Evolutionary conservation across 2,113 vertebrate species (phyloP).

Genomic region (Coptodon rendalli): DNA sequence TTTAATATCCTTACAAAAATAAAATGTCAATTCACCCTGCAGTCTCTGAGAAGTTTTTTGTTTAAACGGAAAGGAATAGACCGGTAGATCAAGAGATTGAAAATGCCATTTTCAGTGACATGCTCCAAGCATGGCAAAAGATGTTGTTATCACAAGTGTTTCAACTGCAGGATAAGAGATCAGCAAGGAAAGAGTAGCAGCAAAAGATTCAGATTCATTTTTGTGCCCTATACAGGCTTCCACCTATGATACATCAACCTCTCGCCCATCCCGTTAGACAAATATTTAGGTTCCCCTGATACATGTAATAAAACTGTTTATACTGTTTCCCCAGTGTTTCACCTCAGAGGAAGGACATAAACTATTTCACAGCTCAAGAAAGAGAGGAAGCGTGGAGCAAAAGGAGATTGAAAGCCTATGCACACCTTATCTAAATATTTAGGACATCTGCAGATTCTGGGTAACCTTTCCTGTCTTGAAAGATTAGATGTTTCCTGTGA

Average conservation of each 20-base stretch:
- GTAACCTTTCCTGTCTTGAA: slow-evolving; percentile 73
- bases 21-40: not conserved
- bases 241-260: slow-evolving; percentile 56
- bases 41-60: not conserved
- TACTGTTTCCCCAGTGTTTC: slow-evolving; percentile 79
- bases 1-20: not conserved
- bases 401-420: slow-evolving; percentile 77
- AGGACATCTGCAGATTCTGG: slow-evolving; percentile 78
- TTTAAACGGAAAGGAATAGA: not conserved
- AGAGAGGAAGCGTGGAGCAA: slow-evolving; percentile 68
- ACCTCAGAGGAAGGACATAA: slow-evolving; percentile 79
- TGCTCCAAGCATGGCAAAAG: not conserved
- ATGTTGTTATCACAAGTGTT: slow-evolving; percentile 18
- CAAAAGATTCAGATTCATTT: slow-evolving; percentile 22
- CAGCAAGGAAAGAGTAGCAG: not conserved
- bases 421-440: slow-evolving; percentile 97
- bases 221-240: slow-evolving; percentile 45
- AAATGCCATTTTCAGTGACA: not conserved
- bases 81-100: not conserved
- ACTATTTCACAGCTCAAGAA: slow-evolving; percentile 64
- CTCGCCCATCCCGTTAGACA: slow-evolving; percentile 69
- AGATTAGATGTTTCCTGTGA: slow-evolving; percentile 80
- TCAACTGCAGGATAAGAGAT: not conserved
- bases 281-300: slow-evolving; percentile 90
- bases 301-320: slow-evolving; percentile 89